A percentile compares a stretch with the other conserved stretches of the same genome.
Evolutionary conservation across 2,113 vertebrate species (phyloP).

Genomic region (Monopterus albus): DNA sequence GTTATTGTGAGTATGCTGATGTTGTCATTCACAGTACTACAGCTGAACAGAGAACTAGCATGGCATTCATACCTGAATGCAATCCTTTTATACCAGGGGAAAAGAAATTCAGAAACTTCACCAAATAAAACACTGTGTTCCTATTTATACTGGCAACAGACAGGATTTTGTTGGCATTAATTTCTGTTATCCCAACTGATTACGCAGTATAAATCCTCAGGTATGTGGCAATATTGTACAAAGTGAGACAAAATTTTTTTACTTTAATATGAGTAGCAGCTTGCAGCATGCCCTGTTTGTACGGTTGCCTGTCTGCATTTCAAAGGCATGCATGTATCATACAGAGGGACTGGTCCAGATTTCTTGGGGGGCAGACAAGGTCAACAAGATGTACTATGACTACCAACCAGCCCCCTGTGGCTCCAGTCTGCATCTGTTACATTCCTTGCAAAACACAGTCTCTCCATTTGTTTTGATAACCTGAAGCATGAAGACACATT

Average conservation of each 20-base stretch:
- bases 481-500: conserved; percentile 63
- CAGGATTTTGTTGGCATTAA: conserved; percentile 35
- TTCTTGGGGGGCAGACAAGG: conserved; percentile 68
- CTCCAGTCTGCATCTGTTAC: conserved; percentile 72
- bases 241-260: conserved; percentile 33
- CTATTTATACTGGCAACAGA: conserved; percentile 34
- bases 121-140: conserved; percentile 5
- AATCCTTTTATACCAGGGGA: no score
- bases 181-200: conserved; percentile 38
- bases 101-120: neutral
- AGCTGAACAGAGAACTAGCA: no score
- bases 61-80: no score
- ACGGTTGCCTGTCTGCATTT: conserved; percentile 39
- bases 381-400: conserved; percentile 72
- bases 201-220: conserved; percentile 28
- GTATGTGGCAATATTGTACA: conserved; percentile 27
- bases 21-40: no score
- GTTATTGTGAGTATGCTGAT: no score
- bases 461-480: conserved; percentile 73
- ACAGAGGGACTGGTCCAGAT: conserved; percentile 43
- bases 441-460: conserved; percentile 66
- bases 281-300: conserved; percentile 35
- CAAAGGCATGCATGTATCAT: conserved; percentile 57
- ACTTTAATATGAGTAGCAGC: conserved; percentile 41
- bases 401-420: conserved; percentile 60